Base-by-base conservation (phyloP, 2,797 vertebrate species). In the Mormyrus hasselquistii region DNA sequence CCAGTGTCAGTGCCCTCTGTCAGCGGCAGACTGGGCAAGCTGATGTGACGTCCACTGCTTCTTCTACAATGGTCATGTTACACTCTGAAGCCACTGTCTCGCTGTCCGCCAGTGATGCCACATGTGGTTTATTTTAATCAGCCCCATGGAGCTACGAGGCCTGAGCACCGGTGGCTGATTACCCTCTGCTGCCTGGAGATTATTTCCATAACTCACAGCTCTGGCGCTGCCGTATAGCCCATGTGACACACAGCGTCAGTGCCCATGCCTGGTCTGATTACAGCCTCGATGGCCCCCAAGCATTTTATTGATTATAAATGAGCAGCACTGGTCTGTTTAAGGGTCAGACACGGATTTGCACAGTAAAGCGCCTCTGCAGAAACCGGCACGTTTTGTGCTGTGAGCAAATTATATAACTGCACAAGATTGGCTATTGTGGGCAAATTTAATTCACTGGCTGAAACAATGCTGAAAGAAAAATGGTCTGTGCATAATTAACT, bases 41-140 rank as follows among this genome's bases (percentile, higher is more conserved):
- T 76, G 34, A 25, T 38, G 34, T 38, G 69, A 34, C 0, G 2
- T 38, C 3, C 34, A 41, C 34, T 38, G 29, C 14, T 41, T 76
- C 69, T 76, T 29, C 34, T 76, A 41, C 3, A 25, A 38, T 41
- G 34, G 69, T 14, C 14, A 76, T 76, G 69, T 41, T 76, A 41
- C 14, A 38, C 34, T 41, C 1, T 7, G 69, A 38, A 76, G 34
- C 62, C 10, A 19, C 34, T n/a, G 2, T 22, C 50, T 52, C 4
- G 0, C 50, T 50, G 8, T 25, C 22, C 22, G 49, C 25, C 50
- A 29, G 49, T 53, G 10, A 86, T 12, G 44, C 7, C 22, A 22
- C n/a, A 55, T 86, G 7, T 41, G 52, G 85, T 86, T 86, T 9
- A 57, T 55, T 86, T 55, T 55, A 86, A 86, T 86, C 22, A 86